Percentiles rank a stretch among this genome's conserved stretches.
Evolutionary conservation across 2,888 invertebrate species (phyloP).

Genomic region (Drosophila formosana): DNA sequence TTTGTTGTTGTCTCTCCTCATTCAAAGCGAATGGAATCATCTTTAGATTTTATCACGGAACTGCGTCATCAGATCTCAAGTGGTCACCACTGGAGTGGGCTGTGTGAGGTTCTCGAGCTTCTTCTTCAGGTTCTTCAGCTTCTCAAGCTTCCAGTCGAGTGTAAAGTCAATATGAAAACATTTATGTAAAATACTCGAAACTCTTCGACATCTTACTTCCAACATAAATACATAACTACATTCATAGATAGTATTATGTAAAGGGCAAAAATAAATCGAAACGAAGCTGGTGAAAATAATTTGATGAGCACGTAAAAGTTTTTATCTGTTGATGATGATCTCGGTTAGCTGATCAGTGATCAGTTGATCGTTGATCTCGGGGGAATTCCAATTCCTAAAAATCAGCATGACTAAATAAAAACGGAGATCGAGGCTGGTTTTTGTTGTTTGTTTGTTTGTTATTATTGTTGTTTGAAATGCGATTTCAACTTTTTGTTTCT

Average conservation of each 20-base stretch:
- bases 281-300: conserved; percentile 60
- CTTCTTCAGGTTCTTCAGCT: conserved; percentile 14
- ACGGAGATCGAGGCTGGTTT: conserved; percentile 32
- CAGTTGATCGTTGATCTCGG: conserved; percentile 28
- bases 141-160: conserved; percentile 49
- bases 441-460: conserved; percentile 28
- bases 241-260: conserved; percentile 34
- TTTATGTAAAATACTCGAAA: conserved; percentile 59
- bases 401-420: conserved; percentile 73
- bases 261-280: conserved; percentile 32
- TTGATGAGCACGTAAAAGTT: conserved; percentile 59
- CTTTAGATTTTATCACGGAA: conserved; percentile 48
- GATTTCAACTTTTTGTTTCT: conserved; percentile 48
- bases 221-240: background rate
- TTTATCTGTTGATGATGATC: conserved; percentile 52
- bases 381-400: conserved; percentile 73
- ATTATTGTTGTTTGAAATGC: conserved; percentile 46
- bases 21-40: conserved; percentile 46
- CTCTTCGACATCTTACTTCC: background rate
- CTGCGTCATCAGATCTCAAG: conserved; percentile 63
- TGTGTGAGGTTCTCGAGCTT: conserved; percentile 32
- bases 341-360: conserved; percentile 28
- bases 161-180: conserved; percentile 51
- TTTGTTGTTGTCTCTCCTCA: conserved; percentile 17
- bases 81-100: conserved; percentile 56